Base-by-base conservation (phyloP, 2,113 vertebrate genomes). In the Chloropsis cyanopogon region DNA sequence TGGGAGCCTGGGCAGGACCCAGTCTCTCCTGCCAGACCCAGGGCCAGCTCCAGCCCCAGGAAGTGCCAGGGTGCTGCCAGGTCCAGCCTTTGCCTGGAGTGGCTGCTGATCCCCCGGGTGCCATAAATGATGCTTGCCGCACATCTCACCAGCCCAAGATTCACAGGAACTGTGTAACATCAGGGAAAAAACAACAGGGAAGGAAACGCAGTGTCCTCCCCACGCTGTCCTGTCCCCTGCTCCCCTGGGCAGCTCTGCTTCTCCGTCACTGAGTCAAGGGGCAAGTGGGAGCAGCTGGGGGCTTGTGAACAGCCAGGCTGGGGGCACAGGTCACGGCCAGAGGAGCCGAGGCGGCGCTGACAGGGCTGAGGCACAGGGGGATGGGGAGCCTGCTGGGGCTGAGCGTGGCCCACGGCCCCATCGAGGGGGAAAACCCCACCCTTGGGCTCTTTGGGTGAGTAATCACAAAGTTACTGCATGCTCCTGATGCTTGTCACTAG, bases 381-480 rank as follows among this genome's bases (percentile, higher is more conserved):
- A 2, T 0, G 37, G 4, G 61, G n/a, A n/a, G n/a, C n/a, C n/a
- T n/a, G n/a, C n/a, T n/a, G n/a, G n/a, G n/a, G n/a, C 50, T 4
- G 0, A 57, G 80, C 64, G 3, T 4, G 17, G 8, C 49, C 15
- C 8, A 2, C 3, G 11, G 11, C 57, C 15, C 10, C 1, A 10
- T 1, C 0, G 1, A 28, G 46, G 56, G 33, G 7, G 4, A 8
- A 17, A 19, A 6, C 12, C 0, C 17, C 57, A 5, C 49, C 12
- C 0, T 0, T 11, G 21, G 4, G 7, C 7, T 26, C 46, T 20
- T 7, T 4, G 26, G 49, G 49, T 4, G 41, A 18, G 42, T 2
- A 3, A 12, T 7, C 20, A 0, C 2, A 0, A 5, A 28, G 39
- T 8, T 9, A 0, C 46, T 28, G 13, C 33, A 0, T 13, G 17